These are phyloP conservation scores for Euclidia mi DNA, from an alignment of 2,888 invertebrate species.

Conservation along the genomic window DNA sequence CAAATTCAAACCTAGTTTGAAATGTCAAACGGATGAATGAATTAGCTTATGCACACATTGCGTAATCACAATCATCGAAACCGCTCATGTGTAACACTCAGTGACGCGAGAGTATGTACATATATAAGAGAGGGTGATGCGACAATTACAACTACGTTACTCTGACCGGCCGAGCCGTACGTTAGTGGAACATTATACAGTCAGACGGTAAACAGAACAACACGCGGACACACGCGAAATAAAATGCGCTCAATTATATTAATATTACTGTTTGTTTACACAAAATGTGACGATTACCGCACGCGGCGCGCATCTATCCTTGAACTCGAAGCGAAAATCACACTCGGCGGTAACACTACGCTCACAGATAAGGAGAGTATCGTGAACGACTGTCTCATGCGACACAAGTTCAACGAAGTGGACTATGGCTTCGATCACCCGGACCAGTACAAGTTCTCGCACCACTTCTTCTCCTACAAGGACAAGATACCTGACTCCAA, in stretches of 20 bases:
- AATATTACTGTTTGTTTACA: conserved; percentile 8
- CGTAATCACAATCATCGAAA: no score
- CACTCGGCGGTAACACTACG: conserved; percentile 86
- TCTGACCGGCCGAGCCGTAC: no score
- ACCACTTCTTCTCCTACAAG: conserved; percentile 91
- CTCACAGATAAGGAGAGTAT: conserved; percentile 85
- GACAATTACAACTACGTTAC: no score
- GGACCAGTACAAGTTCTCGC: conserved; percentile 90
- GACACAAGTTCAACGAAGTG: conserved; percentile 86
- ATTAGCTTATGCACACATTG: no score
- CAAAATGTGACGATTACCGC: conserved; percentile 56
- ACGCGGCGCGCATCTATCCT: conserved; percentile 80
- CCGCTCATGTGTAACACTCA: no score
- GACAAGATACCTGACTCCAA: conserved; percentile 90
- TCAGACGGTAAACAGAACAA: no score
- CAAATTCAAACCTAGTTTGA: no score
- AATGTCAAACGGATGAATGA: no score
- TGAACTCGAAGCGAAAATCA: conserved; percentile 78
- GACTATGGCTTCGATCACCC: conserved; percentile 87
- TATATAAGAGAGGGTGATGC: no score
- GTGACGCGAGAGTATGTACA: no score
- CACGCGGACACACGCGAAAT: neutral
- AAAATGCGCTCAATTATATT: conserved; percentile 21
- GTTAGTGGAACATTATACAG: no score
- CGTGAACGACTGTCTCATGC: conserved; percentile 90